A percentile compares a stretch with the other conserved stretches of the same genome.
Conservation (phyloP, 2,888 invertebrate species). For the Cantharis rustica region DNA sequence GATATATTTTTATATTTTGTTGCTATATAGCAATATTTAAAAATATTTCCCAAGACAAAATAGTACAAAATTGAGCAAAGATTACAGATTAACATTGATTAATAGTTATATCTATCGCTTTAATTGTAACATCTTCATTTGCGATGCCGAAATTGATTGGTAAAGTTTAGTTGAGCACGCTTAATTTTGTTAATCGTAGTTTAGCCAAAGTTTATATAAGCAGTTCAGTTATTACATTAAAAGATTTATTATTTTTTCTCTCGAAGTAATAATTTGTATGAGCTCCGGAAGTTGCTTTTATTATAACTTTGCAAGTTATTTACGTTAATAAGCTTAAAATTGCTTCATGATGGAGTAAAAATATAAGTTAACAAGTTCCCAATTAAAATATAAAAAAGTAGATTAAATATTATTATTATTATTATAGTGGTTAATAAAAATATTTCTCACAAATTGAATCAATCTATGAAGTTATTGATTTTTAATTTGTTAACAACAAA, state of each 20-base stretch:
- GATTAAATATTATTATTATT: background rate
- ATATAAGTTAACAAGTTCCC: background rate
- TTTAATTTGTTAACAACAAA: no score
- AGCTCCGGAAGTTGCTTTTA: background rate
- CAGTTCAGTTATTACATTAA: background rate
- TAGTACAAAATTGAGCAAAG: background rate
- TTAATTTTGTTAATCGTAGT: slow-evolving; percentile 21
- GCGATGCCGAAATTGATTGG: slow-evolving; percentile 23
- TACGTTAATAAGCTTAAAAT: background rate
- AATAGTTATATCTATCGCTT: slow-evolving; percentile 17
- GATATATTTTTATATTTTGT: background rate
- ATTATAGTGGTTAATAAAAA: background rate
- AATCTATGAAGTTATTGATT: background rate
- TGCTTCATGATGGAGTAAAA: background rate
- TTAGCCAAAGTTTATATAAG: background rate
- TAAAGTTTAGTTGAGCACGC: slow-evolving; percentile 9
- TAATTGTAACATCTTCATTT: slow-evolving; percentile 23
- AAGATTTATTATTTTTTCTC: background rate
- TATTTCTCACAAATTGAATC: background rate
- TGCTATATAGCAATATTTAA: background rate
- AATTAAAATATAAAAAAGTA: background rate
- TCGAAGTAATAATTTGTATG: background rate
- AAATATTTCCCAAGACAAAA: background rate
- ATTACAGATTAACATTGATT: slow-evolving; percentile 2
- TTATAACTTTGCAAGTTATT: background rate